phyloP scores from a whole-genome alignment of 2,888 invertebrate genomes.

The Athripsodes cinereus region DNA sequence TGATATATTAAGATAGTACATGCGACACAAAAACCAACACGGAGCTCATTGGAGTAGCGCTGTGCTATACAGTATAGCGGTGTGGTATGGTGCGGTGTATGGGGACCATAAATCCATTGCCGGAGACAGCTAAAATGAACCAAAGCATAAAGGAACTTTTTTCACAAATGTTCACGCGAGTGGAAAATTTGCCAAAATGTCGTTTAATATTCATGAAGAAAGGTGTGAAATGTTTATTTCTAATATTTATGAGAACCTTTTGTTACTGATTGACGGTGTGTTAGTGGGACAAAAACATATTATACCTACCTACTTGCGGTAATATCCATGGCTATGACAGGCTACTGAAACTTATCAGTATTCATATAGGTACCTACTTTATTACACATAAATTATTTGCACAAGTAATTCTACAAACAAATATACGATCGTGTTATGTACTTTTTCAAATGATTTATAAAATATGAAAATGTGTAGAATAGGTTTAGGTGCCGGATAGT shows the following conservation, averaged over 20 bases:
- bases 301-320: too few relatives aligned
- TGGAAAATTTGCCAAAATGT: slow-evolving; percentile 6
- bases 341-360: too few relatives aligned
- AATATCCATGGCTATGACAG: too few relatives aligned
- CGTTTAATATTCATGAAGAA: slow-evolving; percentile 4
- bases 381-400: too few relatives aligned
- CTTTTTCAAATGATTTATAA: too few relatives aligned
- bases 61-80: too few relatives aligned
- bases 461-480: too few relatives aligned
- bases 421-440: too few relatives aligned
- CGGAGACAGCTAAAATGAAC: slow-evolving; percentile 9
- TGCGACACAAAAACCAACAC: not conserved
- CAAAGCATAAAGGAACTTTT: slow-evolving; percentile 3
- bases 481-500: too few relatives aligned
- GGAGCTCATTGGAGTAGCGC: not conserved
- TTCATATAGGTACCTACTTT: too few relatives aligned
- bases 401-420: too few relatives aligned
- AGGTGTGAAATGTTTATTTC: not conserved
- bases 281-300: not conserved
- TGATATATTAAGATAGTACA: slow-evolving; percentile 13
- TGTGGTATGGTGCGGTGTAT: not conserved
- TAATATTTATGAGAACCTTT: slow-evolving; percentile 1
- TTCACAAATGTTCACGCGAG: slow-evolving; percentile 4
- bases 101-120: slow-evolving; percentile 13
- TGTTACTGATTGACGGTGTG: slow-evolving; percentile 1